Percentiles rank a stretch among this genome's conserved stretches.
Evolutionary conservation across 2,797 vertebrate species (phyloP).

Genomic region (Propithecus perrieri): DNA sequence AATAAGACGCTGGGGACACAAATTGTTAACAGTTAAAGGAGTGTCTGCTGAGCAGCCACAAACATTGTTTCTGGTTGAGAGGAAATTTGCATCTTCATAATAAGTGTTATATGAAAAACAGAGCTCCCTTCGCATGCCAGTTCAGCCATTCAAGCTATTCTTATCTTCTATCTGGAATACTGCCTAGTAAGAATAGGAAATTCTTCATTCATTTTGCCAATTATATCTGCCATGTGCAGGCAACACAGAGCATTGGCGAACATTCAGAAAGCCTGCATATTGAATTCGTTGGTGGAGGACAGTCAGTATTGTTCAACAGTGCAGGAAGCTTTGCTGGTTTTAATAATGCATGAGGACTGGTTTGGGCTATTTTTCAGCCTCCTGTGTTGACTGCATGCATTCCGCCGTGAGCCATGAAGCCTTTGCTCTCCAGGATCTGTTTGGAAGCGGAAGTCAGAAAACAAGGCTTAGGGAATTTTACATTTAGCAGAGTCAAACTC

Average conservation of each 20-base stretch:
- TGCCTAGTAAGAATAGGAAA: conserved; percentile 73
- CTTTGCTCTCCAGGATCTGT: not conserved
- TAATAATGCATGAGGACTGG: conserved; percentile 67
- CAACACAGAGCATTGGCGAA: conserved; percentile 36
- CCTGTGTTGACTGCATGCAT: not conserved
- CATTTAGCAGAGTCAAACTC: not conserved
- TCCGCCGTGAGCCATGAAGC: not conserved
- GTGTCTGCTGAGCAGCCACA: conserved; percentile 17
- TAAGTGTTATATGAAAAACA: conserved; percentile 67
- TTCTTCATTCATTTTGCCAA: conserved; percentile 76
- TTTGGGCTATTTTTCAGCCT: not conserved
- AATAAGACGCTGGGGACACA: not conserved
- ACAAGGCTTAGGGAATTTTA: not conserved
- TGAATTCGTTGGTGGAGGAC: conserved; percentile 48
- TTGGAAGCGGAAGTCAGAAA: not conserved
- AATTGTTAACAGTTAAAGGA: conserved; percentile 6
- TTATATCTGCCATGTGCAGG: conserved; percentile 74
- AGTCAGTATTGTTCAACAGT: conserved; percentile 57
- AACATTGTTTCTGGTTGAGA: not conserved
- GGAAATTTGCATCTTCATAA: conserved; percentile 77
- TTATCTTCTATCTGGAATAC: conserved; percentile 74
- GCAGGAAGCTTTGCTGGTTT: conserved; percentile 38
- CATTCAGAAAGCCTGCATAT: conserved; percentile 55
- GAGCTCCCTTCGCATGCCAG: conserved; percentile 51
- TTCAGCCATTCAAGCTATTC: conserved; percentile 67